Evolutionary conservation across 2,888 invertebrate species (phyloP).

Genomic region (Podotricha telesiphe): DNA sequence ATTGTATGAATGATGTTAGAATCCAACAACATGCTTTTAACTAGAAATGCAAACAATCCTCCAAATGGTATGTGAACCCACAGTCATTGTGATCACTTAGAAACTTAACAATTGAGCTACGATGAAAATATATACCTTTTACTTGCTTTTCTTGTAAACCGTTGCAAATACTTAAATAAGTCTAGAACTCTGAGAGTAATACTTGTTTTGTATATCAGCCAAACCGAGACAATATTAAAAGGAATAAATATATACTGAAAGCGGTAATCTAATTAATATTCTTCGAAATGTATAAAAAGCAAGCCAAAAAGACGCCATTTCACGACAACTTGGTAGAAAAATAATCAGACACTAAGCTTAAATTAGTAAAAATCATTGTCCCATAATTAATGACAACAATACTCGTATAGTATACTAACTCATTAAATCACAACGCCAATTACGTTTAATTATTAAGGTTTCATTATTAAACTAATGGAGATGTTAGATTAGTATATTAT

Average conservation of each 20-base stretch:
- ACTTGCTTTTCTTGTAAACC: not conserved
- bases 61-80: no score
- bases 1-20: no score
- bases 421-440: constrained; percentile 7
- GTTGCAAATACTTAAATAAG: not conserved
- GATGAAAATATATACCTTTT: no score
- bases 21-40: no score
- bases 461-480: constrained; percentile 24
- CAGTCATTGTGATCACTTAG: no score
- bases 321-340: no score
- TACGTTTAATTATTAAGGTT: constrained; percentile 14
- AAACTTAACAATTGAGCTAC: no score
- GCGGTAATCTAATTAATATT: no score
- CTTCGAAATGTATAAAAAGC: no score
- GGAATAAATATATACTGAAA: not conserved
- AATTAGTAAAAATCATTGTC: not conserved
- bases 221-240: constrained; percentile 3
- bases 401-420: not conserved
- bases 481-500: constrained; percentile 20
- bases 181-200: not conserved
- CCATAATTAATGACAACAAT: not conserved
- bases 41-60: no score
- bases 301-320: no score
- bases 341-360: not conserved
- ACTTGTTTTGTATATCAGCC: not conserved